Evolutionary conservation across 2,797 vertebrate genomes (phyloP), one percentile per base, ranked within the genome.

Genomic region (Sebastes kiyomatsui): DNA sequence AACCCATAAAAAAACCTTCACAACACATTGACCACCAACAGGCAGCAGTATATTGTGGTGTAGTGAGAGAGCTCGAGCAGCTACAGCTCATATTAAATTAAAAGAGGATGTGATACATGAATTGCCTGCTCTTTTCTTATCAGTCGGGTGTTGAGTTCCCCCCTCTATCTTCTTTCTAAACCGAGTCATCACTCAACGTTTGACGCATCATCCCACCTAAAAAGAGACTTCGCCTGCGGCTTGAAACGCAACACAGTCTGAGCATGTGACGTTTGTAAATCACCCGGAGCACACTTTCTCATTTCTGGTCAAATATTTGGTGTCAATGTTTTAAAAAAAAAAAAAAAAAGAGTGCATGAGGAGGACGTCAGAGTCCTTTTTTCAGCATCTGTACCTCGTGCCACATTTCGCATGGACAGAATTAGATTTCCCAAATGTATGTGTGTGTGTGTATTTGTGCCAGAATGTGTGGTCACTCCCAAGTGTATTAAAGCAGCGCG

Each of bases 401-500:
- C 72, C 72, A 23, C 82, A 87, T 87, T 90, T 38, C 1, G 76
- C 79, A 9, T 35, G 78, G 71, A 77, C 87, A 62, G 83, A 91
- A 82, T 91, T 93, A 92, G 88, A 86, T 77, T 87, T 92, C 77
- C 85, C 72, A 81, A 87, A 84, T 79, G 62, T 75, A 30, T 7
- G 23, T 72, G 79, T 74, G 74, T 69, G 35, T 38, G 70, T 78
- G 75, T 77, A 28, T 85, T 70, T 78, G 81, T 78, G 85, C 79
- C 70, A 81, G 89, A 80, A 87, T 88, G 87, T 87, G 87, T 68
- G 83, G 80, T 89, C 80, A 62, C 77, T 84, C 82, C 86, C 82
- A 61, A 89, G 90, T 87, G 88, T 84, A 88, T 93, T 91, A 84
- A 92, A 92, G 91, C 75, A 84, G 89, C 66, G 54, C 66, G 59